phyloP scores from a whole-genome alignment of 2,113 vertebrate species.

The Microtus richardsoni region DNA sequence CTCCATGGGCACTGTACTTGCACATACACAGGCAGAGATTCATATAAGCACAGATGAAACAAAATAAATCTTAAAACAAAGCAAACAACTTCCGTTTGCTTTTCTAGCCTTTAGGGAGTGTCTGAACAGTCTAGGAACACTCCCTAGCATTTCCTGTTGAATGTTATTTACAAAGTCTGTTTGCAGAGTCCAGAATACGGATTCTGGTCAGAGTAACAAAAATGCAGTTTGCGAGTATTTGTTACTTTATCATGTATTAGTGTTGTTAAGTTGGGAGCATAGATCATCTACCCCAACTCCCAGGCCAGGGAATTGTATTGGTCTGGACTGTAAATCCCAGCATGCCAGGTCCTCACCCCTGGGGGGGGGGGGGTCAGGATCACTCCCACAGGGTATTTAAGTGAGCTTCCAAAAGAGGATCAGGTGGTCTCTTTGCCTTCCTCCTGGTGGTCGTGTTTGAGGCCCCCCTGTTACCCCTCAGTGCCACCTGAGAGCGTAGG shows the following conservation, averaged over 20 bases:
- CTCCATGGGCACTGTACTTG: neutral
- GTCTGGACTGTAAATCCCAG: too few relatives aligned
- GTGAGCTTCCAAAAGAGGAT: too few relatives aligned
- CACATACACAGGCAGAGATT: neutral
- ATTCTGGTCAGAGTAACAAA: neutral
- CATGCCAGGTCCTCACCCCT: too few relatives aligned
- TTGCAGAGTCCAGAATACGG: neutral
- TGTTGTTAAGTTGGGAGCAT: too few relatives aligned
- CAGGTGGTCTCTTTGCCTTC: too few relatives aligned
- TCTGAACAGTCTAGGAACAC: neutral
- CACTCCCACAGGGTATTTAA: too few relatives aligned
- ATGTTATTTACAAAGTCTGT: neutral
- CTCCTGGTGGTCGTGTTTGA: too few relatives aligned
- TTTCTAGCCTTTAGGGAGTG: neutral
- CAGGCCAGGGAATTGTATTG: too few relatives aligned
- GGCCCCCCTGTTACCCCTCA: too few relatives aligned
- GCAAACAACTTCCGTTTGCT: neutral
- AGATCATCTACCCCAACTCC: too few relatives aligned
- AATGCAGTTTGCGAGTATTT: neutral
- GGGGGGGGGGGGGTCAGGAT: too few relatives aligned
- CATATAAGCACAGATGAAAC: neutral
- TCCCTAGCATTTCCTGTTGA: fast-evolving
- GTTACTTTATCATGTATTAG: neutral
- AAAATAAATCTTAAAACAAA: neutral
- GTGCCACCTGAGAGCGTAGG: too few relatives aligned